Percentiles rank a stretch among this genome's conserved stretches.
Evolutionary conservation across 2,113 vertebrate species (phyloP).

Genomic region (Columba livia): DNA sequence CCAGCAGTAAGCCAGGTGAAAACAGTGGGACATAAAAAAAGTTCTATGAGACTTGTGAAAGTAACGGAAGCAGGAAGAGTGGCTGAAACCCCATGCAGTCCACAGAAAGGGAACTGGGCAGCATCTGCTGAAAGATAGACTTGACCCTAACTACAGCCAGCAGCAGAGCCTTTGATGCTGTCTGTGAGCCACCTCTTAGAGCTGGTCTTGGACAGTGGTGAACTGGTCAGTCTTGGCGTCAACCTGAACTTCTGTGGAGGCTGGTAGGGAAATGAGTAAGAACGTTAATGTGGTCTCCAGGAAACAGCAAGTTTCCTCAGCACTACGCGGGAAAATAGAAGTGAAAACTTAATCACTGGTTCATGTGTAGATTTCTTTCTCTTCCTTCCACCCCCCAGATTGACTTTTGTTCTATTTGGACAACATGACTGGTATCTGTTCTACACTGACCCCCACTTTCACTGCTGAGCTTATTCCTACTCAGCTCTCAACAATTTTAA

Average conservation of each 20-base stretch:
- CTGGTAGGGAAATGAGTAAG: neutral
- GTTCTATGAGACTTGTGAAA: neutral
- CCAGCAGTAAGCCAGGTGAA: neutral
- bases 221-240: neutral
- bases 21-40: neutral
- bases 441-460: neutral
- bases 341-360: neutral
- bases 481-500: neutral
- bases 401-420: neutral
- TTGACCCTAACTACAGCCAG: neutral
- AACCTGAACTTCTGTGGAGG: neutral
- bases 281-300: neutral
- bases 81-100: fast-evolving
- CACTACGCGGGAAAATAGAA: neutral
- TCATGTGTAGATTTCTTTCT: neutral
- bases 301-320: neutral
- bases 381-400: too few species aligned
- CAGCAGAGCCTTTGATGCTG: neutral
- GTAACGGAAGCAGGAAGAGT: neutral
- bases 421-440: neutral
- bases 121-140: fast-evolving
- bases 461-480: neutral
- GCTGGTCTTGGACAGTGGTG: neutral
- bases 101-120: neutral
- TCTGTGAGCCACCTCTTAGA: neutral